Evolutionary conservation across 2,888 invertebrate species (phyloP).

Genomic region (Sesamia inferens): DNA sequence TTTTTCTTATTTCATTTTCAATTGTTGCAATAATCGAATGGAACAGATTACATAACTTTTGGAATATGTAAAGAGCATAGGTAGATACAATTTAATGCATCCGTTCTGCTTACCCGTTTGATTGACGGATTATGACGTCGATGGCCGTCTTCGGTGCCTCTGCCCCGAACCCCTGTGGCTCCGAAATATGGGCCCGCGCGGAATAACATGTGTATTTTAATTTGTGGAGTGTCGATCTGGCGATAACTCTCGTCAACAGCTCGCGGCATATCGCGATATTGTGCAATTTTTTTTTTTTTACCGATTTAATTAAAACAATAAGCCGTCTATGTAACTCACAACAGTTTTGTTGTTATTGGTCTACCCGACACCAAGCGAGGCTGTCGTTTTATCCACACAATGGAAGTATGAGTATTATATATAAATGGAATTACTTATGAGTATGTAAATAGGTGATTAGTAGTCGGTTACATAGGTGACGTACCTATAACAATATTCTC

Average conservation of each 20-base stretch:
- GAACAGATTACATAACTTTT: constrained; percentile 14
- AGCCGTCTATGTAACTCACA: constrained; percentile 18
- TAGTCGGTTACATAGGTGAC: no score
- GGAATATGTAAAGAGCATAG: constrained; percentile 17
- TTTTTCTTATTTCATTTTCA: background rate
- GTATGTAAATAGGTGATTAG: no score
- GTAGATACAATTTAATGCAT: constrained; percentile 22
- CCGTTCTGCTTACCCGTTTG: constrained; percentile 46
- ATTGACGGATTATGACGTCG: constrained; percentile 48
- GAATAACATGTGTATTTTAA: constrained; percentile 64
- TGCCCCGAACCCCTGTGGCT: background rate
- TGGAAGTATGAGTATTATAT: no score
- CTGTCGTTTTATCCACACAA: background rate
- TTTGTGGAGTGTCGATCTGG: constrained; percentile 46
- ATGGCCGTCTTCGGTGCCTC: constrained; percentile 1
- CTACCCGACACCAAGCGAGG: constrained; percentile 1
- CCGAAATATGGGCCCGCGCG: constrained; percentile 19
- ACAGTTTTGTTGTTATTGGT: constrained; percentile 26
- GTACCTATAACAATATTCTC: background rate
- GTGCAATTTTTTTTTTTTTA: constrained; percentile 37
- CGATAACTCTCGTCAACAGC: constrained; percentile 40
- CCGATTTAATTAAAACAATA: constrained; percentile 62
- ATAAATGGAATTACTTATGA: no score
- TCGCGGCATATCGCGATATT: constrained; percentile 38
- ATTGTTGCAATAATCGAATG: constrained; percentile 4